Evolutionary conservation across 2,888 invertebrate genomes (phyloP).

Genomic region (Charanyca ferruginea): DNA sequence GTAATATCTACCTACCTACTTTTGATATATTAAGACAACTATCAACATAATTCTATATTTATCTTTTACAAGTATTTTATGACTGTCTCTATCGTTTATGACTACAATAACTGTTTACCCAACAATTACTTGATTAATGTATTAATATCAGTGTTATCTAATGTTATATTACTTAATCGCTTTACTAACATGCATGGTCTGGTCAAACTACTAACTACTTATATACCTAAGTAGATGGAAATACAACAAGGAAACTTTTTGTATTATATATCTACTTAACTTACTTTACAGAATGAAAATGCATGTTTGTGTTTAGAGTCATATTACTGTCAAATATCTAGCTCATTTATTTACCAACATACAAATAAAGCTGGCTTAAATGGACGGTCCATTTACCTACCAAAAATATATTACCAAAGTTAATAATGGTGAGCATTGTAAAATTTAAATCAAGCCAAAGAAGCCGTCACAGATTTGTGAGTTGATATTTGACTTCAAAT

Average conservation of each 20-base stretch:
- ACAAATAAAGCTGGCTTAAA: neutral
- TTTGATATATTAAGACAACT: constrained; percentile 25
- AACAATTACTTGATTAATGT: constrained; percentile 39
- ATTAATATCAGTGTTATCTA: constrained; percentile 50
- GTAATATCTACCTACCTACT: constrained; percentile 37
- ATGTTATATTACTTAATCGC: constrained; percentile 54
- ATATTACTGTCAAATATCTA: constrained; percentile 51
- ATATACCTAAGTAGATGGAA: constrained; percentile 53
- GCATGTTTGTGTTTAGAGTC: constrained; percentile 65
- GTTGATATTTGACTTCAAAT: constrained; percentile 53
- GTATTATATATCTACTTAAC: constrained; percentile 24
- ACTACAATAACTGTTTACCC: constrained; percentile 34
- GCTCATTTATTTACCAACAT: constrained; percentile 6
- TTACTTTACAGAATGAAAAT: constrained; percentile 48
- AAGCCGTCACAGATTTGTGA: neutral
- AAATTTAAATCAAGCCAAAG: neutral
- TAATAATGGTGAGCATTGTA: neutral
- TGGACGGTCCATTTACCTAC: neutral
- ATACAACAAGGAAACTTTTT: constrained; percentile 49
- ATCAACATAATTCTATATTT: constrained; percentile 42
- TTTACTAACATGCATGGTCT: constrained; percentile 79
- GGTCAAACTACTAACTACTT: constrained; percentile 69
- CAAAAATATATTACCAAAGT: neutral
- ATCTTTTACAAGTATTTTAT: constrained; percentile 47
- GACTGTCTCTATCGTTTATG: constrained; percentile 37